These are phyloP conservation scores for Hyperoplus immaculatus DNA, from an alignment of 2,797 vertebrate species.

Conservation along the genomic window DNA sequence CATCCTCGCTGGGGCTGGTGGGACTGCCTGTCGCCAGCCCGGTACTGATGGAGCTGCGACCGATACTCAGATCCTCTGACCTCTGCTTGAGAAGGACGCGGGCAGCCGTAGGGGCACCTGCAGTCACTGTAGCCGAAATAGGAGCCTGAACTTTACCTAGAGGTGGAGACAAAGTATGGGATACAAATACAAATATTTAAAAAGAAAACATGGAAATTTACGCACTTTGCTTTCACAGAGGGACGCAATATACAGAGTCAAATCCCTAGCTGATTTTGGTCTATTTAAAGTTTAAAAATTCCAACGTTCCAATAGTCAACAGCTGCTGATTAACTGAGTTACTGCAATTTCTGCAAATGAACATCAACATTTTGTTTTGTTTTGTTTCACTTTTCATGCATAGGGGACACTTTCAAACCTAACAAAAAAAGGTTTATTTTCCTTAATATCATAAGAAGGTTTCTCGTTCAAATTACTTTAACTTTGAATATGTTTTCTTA, in stretches of 20 bases:
- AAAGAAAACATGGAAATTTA: not conserved
- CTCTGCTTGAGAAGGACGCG: slow-evolving; percentile 92
- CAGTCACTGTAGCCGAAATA: slow-evolving; percentile 79
- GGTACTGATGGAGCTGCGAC: slow-evolving; percentile 91
- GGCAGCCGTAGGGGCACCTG: slow-evolving; percentile 84
- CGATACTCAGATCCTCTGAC: slow-evolving; percentile 91
- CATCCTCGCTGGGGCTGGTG: slow-evolving; percentile 86
- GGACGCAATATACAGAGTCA: not conserved
- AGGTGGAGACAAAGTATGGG: not conserved
- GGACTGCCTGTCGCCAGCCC: slow-evolving; percentile 88
- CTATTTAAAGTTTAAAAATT: not conserved
- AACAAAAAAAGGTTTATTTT: not conserved
- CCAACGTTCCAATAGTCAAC: not conserved
- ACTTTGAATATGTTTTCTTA: slow-evolving; percentile 6
- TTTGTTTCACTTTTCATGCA: not conserved
- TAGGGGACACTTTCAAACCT: slow-evolving; percentile 5
- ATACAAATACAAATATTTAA: not conserved
- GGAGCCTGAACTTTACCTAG: slow-evolving; percentile 78
- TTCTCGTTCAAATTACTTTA: not conserved
- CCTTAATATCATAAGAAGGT: not conserved
- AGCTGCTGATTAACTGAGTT: not conserved
- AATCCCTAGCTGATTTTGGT: not conserved
- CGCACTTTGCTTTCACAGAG: not conserved
- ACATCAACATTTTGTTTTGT: not conserved
- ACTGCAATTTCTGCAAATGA: not conserved